A percentile compares a stretch with the other conserved stretches of the same genome.
These are phyloP conservation scores for Conus betulinus DNA, from an alignment of 1,140 invertebrate species.

Conservation along the genomic window DNA sequence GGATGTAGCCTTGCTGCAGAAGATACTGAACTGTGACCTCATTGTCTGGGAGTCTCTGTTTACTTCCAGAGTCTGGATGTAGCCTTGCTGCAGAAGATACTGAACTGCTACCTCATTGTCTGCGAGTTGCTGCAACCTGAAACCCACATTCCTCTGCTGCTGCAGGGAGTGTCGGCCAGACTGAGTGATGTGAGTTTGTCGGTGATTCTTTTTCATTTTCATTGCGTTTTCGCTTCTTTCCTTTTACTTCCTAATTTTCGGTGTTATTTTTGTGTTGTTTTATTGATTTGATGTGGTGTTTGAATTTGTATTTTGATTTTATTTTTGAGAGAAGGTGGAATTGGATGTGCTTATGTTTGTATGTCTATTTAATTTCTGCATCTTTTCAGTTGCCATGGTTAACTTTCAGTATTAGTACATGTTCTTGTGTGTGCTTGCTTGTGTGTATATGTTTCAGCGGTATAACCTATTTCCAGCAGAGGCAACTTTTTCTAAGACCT, in stretches of 20 bases:
- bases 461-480: too few relatives aligned
- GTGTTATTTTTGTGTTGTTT: too few relatives aligned
- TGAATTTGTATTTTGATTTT: too few relatives aligned
- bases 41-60: too few relatives aligned
- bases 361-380: too few relatives aligned
- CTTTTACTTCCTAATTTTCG: background rate
- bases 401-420: too few relatives aligned
- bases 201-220: background rate
- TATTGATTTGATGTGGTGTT: too few relatives aligned
- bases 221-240: background rate
- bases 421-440: background rate
- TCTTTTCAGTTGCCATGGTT: too few relatives aligned
- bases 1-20: slow-evolving; percentile 43
- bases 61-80: slow-evolving; percentile 50
- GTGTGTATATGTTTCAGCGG: too few relatives aligned
- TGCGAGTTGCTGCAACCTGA: slow-evolving; percentile 47
- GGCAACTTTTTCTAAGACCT: too few relatives aligned
- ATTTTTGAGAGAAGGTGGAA: too few relatives aligned
- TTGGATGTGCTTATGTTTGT: too few relatives aligned
- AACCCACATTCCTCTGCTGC: slow-evolving; percentile 44
- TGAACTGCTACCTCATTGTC: slow-evolving; percentile 51
- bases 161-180: slow-evolving; percentile 50
- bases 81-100: slow-evolving; percentile 50
- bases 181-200: slow-evolving; percentile 48
- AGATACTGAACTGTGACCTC: slow-evolving; percentile 52